Evolutionary conservation across 53 echinoderm and acorn worm species (phyloP), one percentile per base, ranked within the genome.

Genomic region (Holothuria leucospilota): DNA sequence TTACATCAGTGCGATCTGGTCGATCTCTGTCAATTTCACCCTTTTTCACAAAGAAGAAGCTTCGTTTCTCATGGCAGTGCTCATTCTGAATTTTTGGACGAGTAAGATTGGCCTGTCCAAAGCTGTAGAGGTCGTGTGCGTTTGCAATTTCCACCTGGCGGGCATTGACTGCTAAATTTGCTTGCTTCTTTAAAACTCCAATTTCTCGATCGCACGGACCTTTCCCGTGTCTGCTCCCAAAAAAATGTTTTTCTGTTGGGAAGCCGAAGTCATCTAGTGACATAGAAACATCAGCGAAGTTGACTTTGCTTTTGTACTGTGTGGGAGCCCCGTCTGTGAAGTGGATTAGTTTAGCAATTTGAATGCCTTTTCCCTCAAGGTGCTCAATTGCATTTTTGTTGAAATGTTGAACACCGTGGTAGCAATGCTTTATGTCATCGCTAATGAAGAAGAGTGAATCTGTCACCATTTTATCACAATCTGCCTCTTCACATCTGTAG

Each of bases 221-320:
- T 77, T 89, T 92, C 20, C 92, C 92, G 83, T 92, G 92, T 10
- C 89, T 56, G n/a, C n/a, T n/a, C n/a, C n/a, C n/a, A n/a, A n/a
- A n/a, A n/a, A n/a, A n/a, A n/a, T n/a, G n/a, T n/a, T 88, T 88
- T 72, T 92, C 89, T 8, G 42, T 85, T 10, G 63, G 8, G 66
- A 87, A 58, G 11, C 77, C 42, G 6, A 87, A 70, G 52, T 91
- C 91, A n/a, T 82, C 0, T 20, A 25, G 26, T 0, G 80, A 72
- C 62, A 66, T 29, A 6, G 79, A 91, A 26, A 40, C 63, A 65
- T 92, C 92, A n/a, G 67, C 53, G 60, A 89, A 92, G 86, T 85
- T 89, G 0, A 60, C 67, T 42, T 86, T 86, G 39, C 92, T 86
- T 72, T 89, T 89, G 39, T 92, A 92, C 30, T 92, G 89, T 8